Evolutionary conservation across 2,888 invertebrate species (phyloP).

Genomic region (Antitype chi): DNA sequence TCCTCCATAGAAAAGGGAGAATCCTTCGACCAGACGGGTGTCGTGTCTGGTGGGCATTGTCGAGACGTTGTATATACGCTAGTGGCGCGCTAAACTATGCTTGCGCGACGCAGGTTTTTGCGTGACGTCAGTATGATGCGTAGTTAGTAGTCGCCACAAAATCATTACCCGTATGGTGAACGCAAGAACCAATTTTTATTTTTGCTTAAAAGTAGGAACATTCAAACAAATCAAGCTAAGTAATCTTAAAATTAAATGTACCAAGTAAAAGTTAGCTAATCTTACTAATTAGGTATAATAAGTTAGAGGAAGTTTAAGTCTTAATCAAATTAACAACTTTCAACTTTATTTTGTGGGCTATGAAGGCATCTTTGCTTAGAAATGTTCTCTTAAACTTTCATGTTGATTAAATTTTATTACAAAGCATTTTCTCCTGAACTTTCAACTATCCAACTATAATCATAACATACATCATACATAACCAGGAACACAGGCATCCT

Average conservation of each 20-base stretch:
- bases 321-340: slow-evolving; percentile 55
- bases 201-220: not conserved
- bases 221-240: slow-evolving; percentile 19
- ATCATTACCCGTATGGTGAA: not conserved
- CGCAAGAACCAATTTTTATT: slow-evolving; percentile 7
- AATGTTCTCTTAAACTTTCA: slow-evolving; percentile 26
- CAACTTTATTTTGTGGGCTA: slow-evolving; percentile 51
- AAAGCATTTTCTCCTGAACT: not conserved
- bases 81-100: too few species aligned
- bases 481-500: too few species aligned
- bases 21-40: too few species aligned
- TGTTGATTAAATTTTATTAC: slow-evolving; percentile 31
- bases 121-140: too few species aligned
- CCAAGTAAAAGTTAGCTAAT: slow-evolving; percentile 39
- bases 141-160: too few species aligned
- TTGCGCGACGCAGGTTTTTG: too few species aligned
- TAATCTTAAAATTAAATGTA: slow-evolving; percentile 28
- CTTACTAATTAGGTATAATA: slow-evolving; percentile 51
- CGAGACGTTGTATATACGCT: too few species aligned
- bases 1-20: too few species aligned
- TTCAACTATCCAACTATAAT: too few species aligned
- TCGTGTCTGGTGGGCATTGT: too few species aligned
- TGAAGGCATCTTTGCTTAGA: slow-evolving; percentile 37
- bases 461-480: too few species aligned
- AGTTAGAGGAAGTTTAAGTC: slow-evolving; percentile 35